These are phyloP conservation scores for Cephus nigrinus DNA, from an alignment of 2,888 invertebrate species.

Conservation along the genomic window DNA sequence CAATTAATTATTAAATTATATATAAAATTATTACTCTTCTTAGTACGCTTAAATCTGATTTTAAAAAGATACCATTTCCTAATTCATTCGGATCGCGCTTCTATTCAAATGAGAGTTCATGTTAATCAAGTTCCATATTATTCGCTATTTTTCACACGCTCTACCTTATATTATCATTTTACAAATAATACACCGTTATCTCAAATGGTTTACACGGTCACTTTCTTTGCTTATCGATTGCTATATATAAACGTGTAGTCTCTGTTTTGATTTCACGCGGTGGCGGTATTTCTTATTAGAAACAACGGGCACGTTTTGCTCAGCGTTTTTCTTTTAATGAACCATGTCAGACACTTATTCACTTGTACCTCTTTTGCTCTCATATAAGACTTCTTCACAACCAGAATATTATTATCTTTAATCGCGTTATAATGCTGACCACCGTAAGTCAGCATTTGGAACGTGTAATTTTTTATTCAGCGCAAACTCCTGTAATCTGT, in stretches of 20 bases:
- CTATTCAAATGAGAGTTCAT: neutral
- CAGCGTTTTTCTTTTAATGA: neutral
- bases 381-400: neutral
- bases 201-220: neutral
- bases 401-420: neutral
- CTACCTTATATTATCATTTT: neutral
- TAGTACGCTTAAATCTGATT: neutral
- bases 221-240: neutral
- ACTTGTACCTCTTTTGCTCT: neutral
- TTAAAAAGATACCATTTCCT: neutral
- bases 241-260: neutral
- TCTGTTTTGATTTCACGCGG: neutral
- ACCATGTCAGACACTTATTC: neutral
- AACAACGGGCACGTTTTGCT: neutral
- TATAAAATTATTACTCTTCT: neutral
- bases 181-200: neutral
- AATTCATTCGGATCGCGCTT: neutral
- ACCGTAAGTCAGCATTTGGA: neutral
- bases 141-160: neutral
- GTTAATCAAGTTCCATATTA: neutral
- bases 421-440: neutral
- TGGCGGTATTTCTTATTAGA: neutral
- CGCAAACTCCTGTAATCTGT: neutral
- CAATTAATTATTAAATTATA: neutral
- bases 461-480: neutral